Percentiles rank a stretch among this genome's conserved stretches.
Evolutionary conservation across 2,797 vertebrate species (phyloP).

Genomic region (Lerista edwardsae): DNA sequence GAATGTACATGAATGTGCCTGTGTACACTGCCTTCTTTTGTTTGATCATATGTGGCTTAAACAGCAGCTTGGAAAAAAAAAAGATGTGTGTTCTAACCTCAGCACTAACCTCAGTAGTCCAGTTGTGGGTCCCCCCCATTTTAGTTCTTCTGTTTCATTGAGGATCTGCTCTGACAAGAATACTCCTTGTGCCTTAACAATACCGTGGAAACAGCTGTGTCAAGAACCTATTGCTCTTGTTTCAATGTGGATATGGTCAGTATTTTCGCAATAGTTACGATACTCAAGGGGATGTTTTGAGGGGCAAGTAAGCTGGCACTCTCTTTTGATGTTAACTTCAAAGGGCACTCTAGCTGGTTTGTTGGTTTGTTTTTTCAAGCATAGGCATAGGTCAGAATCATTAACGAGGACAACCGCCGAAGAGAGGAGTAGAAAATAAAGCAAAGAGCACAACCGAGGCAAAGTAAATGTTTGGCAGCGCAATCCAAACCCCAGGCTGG

Average conservation of each 20-base stretch:
- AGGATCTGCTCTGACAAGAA: constrained; percentile 3
- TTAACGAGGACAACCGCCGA: neutral
- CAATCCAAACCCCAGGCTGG: no score
- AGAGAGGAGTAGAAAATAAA: accelerated
- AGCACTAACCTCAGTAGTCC: neutral
- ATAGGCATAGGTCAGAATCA: neutral
- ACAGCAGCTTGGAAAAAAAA: neutral
- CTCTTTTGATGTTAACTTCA: constrained; percentile 8
- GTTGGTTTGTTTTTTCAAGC: constrained; percentile 24
- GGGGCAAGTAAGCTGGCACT: neutral
- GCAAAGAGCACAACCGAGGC: neutral
- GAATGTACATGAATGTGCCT: neutral
- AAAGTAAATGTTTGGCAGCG: neutral
- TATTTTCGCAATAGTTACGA: neutral
- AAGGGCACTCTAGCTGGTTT: neutral
- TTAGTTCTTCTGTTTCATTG: neutral
- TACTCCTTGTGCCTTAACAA: constrained; percentile 9
- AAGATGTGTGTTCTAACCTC: neutral
- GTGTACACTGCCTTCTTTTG: neutral
- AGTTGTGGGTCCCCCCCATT: neutral
- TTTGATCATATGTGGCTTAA: neutral
- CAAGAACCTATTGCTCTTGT: neutral
- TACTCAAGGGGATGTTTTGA: neutral
- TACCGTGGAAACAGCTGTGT: neutral
- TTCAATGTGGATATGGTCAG: neutral